Conservation (phyloP, 2,797 vertebrate species). For the Mergus octosetaceus region DNA sequence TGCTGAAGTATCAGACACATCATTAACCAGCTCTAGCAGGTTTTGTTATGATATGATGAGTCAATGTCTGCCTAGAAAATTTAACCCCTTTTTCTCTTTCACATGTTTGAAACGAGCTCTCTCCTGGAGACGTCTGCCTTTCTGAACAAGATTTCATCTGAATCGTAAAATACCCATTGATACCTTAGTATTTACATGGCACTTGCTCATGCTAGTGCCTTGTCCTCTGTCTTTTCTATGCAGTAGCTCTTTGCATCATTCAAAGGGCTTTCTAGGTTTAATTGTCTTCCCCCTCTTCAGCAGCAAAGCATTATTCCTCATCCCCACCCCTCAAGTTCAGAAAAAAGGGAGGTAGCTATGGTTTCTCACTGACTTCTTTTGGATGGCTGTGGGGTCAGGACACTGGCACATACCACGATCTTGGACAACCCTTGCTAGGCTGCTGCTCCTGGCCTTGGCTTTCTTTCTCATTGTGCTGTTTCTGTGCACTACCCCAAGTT, state of each 20-base stretch:
- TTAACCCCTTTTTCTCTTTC: slow-evolving; percentile 48
- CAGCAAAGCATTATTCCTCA: not conserved
- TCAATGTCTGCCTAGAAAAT: slow-evolving; percentile 66
- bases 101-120: not conserved
- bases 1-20: slow-evolving; percentile 72
- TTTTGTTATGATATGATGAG: slow-evolving; percentile 73
- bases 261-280: not conserved
- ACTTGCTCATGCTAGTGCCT: not conserved
- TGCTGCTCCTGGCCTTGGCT: not conserved
- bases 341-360: not conserved
- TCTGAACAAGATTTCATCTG: not conserved
- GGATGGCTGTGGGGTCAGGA: not conserved
- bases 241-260: not conserved
- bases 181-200: not conserved
- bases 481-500: not conserved
- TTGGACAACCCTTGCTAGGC: not conserved
- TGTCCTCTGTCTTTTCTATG: not conserved
- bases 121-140: not conserved
- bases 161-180: not conserved
- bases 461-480: not conserved
- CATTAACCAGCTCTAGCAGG: slow-evolving; percentile 69
- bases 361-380: not conserved
- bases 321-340: not conserved
- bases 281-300: not conserved
- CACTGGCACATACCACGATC: not conserved